Conservation (phyloP, 2,888 invertebrate species). For the Drosophila maculinotata region DNA sequence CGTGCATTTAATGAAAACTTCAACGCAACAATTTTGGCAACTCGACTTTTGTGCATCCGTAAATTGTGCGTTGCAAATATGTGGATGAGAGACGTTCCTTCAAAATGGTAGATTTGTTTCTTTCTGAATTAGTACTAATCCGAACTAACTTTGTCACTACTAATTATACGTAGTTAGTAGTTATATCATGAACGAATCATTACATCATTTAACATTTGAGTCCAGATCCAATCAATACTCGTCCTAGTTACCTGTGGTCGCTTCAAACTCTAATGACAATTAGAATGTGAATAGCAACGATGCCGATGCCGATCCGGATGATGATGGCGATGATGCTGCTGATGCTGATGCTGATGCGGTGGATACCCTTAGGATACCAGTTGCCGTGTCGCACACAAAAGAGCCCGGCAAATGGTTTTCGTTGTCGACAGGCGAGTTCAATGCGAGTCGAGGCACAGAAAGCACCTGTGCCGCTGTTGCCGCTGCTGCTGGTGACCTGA, state of each 20-base stretch:
- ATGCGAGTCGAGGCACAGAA: constrained; percentile 44
- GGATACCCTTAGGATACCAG: constrained; percentile 21
- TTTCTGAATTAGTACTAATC: too few species aligned
- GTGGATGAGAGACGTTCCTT: not conserved
- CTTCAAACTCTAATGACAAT: constrained; percentile 11
- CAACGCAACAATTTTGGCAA: constrained; percentile 20
- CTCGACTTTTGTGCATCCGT: constrained; percentile 11
- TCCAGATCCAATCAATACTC: not conserved
- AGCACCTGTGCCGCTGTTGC: constrained; percentile 30
- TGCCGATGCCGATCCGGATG: not conserved
- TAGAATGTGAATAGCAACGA: constrained; percentile 6
- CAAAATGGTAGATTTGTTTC: too few species aligned
- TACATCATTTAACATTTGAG: too few species aligned
- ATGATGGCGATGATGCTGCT: not conserved
- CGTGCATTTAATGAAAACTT: constrained; percentile 65
- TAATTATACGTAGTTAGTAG: too few species aligned
- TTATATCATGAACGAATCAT: too few species aligned
- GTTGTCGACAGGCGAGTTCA: constrained; percentile 48
- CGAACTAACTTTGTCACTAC: too few species aligned
- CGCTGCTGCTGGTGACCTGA: constrained; percentile 61
- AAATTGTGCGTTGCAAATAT: too few species aligned
- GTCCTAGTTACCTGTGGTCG: not conserved
- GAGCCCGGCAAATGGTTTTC: constrained; percentile 41
- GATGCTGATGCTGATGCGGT: constrained; percentile 1
- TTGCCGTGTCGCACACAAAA: constrained; percentile 27